Percentiles rank a stretch among this genome's conserved stretches.
phyloP scores from a whole-genome alignment of 2,888 invertebrate genomes.

The Vanessa cardui region DNA sequence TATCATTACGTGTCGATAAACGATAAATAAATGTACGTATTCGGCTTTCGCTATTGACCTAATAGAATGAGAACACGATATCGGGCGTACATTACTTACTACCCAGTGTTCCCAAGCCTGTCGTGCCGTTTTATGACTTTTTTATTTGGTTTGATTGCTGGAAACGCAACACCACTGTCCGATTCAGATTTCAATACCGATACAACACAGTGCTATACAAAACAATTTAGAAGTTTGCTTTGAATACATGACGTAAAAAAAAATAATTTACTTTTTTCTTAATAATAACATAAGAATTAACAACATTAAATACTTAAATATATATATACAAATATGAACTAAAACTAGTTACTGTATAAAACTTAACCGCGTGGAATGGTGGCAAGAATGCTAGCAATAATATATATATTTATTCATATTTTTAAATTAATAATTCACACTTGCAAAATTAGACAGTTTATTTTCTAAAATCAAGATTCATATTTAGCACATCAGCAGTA shows the following conservation, averaged over 20 bases:
- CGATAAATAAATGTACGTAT: constrained; percentile 66
- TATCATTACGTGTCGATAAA: constrained; percentile 73
- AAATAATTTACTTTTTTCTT: too few relatives aligned
- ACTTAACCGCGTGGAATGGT: too few relatives aligned
- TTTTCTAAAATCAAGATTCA: too few relatives aligned
- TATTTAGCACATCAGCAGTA: too few relatives aligned
- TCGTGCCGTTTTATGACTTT: constrained; percentile 77
- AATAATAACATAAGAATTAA: too few relatives aligned
- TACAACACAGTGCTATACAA: constrained; percentile 15
- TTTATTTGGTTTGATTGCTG: constrained; percentile 75
- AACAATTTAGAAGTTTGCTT: constrained; percentile 1
- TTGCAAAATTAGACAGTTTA: too few relatives aligned
- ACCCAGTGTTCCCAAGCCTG: constrained; percentile 77
- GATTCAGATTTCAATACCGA: constrained; percentile 60
- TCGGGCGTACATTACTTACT: constrained; percentile 66
- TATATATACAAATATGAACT: too few relatives aligned
- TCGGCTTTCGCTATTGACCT: constrained; percentile 67
- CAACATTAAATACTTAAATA: too few relatives aligned
- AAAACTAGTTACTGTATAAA: too few relatives aligned
- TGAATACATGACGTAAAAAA: neutral
- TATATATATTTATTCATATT: too few relatives aligned
- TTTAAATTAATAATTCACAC: too few relatives aligned
- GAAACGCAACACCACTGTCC: constrained; percentile 75
- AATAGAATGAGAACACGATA: constrained; percentile 69
- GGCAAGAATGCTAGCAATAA: too few relatives aligned